Conservation (phyloP, 2,113 vertebrate genomes). For the Protomyctophum bolini region DNA sequence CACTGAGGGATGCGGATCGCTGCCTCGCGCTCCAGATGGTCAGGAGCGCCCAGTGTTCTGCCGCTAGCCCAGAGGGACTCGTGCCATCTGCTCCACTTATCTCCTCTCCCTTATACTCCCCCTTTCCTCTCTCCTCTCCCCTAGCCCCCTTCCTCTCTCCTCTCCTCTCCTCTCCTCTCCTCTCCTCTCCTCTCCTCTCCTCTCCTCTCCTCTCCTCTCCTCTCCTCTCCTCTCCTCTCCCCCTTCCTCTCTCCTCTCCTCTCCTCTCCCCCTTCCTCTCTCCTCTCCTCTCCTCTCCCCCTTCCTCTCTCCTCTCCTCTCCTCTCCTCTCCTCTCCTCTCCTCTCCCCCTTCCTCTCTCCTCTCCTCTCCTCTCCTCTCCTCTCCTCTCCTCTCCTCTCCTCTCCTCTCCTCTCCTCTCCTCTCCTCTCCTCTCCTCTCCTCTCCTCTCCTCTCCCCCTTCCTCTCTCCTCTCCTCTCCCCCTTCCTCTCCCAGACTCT, state of each 20-base stretch:
- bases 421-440: not conserved
- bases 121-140: not conserved
- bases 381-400: not conserved
- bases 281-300: not conserved
- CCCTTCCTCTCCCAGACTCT: not conserved
- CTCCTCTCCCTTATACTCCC: conserved; percentile 26
- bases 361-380: no score
- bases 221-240: not conserved
- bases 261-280: not conserved
- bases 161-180: not conserved
- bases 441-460: not conserved
- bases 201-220: not conserved
- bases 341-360: not conserved
- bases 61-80: conserved; percentile 51
- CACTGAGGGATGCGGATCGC: conserved; percentile 21
- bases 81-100: conserved; percentile 66
- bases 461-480: not conserved
- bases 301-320: no score
- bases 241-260: not conserved
- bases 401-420: not conserved
- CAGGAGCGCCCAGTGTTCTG: conserved; percentile 59
- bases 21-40: conserved; percentile 70
- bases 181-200: not conserved
- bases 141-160: not conserved
- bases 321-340: no score